Evolutionary conservation across 92 coral and sea anemone species (phyloP), one percentile per base, ranked within the genome.

Genomic region (Porites cylindrica): DNA sequence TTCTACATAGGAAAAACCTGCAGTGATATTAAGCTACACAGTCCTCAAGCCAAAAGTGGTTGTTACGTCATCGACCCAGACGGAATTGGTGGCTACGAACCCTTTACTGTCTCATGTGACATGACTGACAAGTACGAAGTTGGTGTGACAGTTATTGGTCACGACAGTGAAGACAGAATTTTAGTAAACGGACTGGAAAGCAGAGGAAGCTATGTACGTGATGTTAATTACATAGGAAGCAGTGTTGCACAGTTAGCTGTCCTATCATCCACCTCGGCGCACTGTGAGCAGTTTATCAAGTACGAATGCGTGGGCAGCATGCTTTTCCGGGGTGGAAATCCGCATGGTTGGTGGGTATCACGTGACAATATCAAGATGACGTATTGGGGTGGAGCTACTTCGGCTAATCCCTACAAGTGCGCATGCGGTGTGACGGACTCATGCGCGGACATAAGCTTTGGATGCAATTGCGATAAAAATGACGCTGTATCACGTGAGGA

Each of bases 131-230:
- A 89, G 32, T 77, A 70, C 29, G 81, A 78, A 69, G 85, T 83
- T 18, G 92, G 92, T 17, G 92, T 83, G 85, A 88, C 94, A 47
- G 86, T 83, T 32, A 56, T 91, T 47, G 47, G 94, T 54, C 94
- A 91, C 76, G 82, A 88, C 74, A 78, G 86, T 38, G 92, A 91
- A 68, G 47, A 52, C 1, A 82, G 91, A 65, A 91, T 72, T 43
- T 80, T 59, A 10, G 85, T 91, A 2, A 20, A 43, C 5, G 65
- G 88, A 8, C 32, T 52, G 10, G 64, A 75, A 0, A 29, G 8
- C 11, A 10, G 0, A 7, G 88, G 88, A 29, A 64, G 91, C 58
- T 82, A 82, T 51, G 38, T 73, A 8, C 81, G 88, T 18, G 0
- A 7, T 16, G 66, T 88, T 54, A 29, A 32, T 7, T 88, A 88